Evolutionary conservation across 2,888 invertebrate species (phyloP).

Genomic region (Tuberolachnus salignus): DNA sequence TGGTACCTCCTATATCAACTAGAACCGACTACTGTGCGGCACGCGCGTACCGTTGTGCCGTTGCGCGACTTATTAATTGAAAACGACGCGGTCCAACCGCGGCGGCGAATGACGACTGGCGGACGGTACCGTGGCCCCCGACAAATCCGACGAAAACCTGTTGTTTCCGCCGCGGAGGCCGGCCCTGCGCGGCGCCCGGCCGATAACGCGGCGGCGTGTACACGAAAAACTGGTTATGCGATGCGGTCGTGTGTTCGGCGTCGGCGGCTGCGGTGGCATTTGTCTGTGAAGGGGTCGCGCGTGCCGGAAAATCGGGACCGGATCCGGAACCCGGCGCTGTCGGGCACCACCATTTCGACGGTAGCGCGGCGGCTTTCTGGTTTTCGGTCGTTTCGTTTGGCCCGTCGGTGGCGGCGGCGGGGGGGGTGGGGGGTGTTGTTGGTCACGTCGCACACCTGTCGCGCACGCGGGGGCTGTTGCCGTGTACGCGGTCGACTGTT

Average conservation of each 20-base stretch:
- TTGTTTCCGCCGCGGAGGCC: conserved; percentile 30
- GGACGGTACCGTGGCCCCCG: conserved; percentile 9
- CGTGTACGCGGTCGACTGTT: too few species aligned
- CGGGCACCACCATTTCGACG: neutral
- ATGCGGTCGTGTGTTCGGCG: neutral
- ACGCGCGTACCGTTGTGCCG: conserved; percentile 12
- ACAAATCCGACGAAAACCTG: conserved; percentile 44
- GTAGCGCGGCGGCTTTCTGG: neutral
- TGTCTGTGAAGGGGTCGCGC: conserved; percentile 37
- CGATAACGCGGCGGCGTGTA: neutral
- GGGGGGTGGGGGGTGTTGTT: neutral
- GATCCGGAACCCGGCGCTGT: conserved; percentile 28
- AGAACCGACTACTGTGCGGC: neutral
- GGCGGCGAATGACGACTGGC: neutral
- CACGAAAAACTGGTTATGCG: conserved; percentile 48
- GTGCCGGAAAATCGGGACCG: conserved; percentile 44
- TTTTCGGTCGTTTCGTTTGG: too few species aligned
- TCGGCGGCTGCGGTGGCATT: neutral
- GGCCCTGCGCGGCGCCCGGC: conserved; percentile 36
- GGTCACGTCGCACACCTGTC: too few species aligned
- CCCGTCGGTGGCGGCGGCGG: neutral
- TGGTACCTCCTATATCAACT: too few species aligned
- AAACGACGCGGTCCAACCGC: conserved; percentile 8
- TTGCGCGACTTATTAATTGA: conserved; percentile 38
- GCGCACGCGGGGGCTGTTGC: too few species aligned